Conservation (phyloP, 2,888 invertebrate genomes). For the Latrodectus hesperus region DNA sequence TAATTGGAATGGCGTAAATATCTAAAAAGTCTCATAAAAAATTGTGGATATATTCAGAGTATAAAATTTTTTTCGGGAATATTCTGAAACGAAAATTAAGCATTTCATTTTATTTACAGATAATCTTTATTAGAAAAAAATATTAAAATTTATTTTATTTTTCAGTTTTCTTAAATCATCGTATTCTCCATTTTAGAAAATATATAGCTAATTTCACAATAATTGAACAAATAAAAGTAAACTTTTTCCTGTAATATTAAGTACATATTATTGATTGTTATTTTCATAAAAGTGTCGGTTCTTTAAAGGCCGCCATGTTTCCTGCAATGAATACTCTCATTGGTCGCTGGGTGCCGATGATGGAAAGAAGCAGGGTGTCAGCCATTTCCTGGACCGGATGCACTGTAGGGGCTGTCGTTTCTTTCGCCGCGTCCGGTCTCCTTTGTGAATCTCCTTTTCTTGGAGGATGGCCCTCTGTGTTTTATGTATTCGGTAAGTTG, state of each 20-base stretch:
- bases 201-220: too few species aligned
- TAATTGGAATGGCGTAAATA: too few species aligned
- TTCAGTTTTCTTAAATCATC: too few species aligned
- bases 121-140: too few species aligned
- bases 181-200: too few species aligned
- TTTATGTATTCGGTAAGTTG: conserved; percentile 54
- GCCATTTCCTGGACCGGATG: conserved; percentile 90
- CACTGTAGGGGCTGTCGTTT: conserved; percentile 88
- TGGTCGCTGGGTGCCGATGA: conserved; percentile 61
- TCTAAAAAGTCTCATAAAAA: too few species aligned
- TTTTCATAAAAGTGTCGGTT: neutral
- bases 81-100: too few species aligned
- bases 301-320: conserved; percentile 56
- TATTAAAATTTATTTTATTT: too few species aligned
- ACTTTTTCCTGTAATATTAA: neutral
- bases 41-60: too few species aligned
- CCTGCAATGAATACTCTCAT: conserved; percentile 67
- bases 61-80: too few species aligned
- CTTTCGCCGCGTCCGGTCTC: conserved; percentile 85
- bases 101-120: too few species aligned
- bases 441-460: conserved; percentile 85
- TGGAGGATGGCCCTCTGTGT: conserved; percentile 80
- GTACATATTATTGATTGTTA: neutral
- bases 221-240: too few species aligned
- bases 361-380: conserved; percentile 80